Base-by-base conservation (phyloP, 1,140 invertebrate genomes). In the Sinella curviseta region DNA sequence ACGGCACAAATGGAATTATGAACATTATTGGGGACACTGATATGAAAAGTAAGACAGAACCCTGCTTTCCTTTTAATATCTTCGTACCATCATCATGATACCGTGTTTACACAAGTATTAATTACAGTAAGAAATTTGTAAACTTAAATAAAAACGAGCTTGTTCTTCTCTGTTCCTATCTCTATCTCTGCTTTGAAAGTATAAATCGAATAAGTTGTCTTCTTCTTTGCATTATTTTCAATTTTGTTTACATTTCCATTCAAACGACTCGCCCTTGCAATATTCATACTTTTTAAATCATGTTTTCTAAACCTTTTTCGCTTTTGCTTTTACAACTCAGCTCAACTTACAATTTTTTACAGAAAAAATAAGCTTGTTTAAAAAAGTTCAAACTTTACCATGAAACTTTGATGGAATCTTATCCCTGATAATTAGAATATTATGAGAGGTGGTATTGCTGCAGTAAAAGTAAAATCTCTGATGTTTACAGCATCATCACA, bases 1-100 rank as follows among this genome's bases (percentile, higher is more conserved):
- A 84, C 73, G 86, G 86, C 34, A 79, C 84, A 39, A 84, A 87
- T 73, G 84, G 82, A n/a, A 85, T 87, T 76, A 84, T 86, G 26
- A 83, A 85, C 54, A 74, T 86, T 26, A 82, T 86, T 36, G 84
- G 85, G 30, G 84, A 85, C 70, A 76, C 81, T 3, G 78, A 82
- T 77, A 76, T 74, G 31, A 78, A 82, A 80, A 80, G 83, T 84
- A 80, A 78, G 80, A 35, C 14, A 39, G 76, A 78, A 65, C 26
- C 24, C 26, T 14, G 24, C 24, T 65, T 65, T 65, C 16, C 24
- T 65, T 12, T 14, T 65, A 60, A 60, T 60, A 60, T 4, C 24
- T 60, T 60, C 57, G 4, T 60, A 60, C 24, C 8, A n/a, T 16
- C 24, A 26, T 12, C 24, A n/a, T n/a, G n/a, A n/a, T n/a, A n/a